Base-by-base conservation (phyloP, 2,888 invertebrate genomes). In the Phlogophora meticulosa region DNA sequence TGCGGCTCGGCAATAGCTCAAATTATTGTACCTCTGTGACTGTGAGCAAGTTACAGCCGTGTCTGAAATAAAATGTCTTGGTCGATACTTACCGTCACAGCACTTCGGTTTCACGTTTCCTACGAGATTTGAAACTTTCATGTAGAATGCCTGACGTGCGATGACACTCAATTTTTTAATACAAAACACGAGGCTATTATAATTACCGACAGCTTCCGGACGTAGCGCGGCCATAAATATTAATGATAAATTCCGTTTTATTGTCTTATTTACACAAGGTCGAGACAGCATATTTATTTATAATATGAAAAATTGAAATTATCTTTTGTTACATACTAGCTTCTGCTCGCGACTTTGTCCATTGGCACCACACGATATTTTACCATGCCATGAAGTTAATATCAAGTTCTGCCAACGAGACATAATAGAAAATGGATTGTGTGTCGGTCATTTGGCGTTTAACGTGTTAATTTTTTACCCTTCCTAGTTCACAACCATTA, bases 231-330 rank as follows among this genome's bases (percentile, higher is more conserved):
- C 43, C 43, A 65, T 65, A 77, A 60, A 78, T 78, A 78, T 73
- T 67, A 61, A 78, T 65, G 52, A 72, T 72, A 42, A 72, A 70
- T 55, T 74, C 56, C 45, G 56, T 60, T 71, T 60, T 60, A 67
- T 62, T 61, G 66, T 76, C 48, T 72, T 72, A 62, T 56, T 59
- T 32, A 38, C 4, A 40, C 61, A 76, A 76, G 74, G 77, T 38
- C 48, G 46, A 32, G 22, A 24, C 46, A 20, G 22, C 22, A 15
- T 45, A 43, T 60, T 60, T 57, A 40, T 34, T 34, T 20, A n/a
- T n/a, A n/a, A n/a, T n/a, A n/a, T n/a, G n/a, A n/a, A n/a, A n/a
- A n/a, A n/a, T n/a, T 40, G 10, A 36, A 46, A 40, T 61, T 43
- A 63, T 59, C 46, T 52, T 45, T 20, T 40, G 17, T 20, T 53